Conservation (phyloP, 2,888 invertebrate genomes). For the Lithophane socia region DNA sequence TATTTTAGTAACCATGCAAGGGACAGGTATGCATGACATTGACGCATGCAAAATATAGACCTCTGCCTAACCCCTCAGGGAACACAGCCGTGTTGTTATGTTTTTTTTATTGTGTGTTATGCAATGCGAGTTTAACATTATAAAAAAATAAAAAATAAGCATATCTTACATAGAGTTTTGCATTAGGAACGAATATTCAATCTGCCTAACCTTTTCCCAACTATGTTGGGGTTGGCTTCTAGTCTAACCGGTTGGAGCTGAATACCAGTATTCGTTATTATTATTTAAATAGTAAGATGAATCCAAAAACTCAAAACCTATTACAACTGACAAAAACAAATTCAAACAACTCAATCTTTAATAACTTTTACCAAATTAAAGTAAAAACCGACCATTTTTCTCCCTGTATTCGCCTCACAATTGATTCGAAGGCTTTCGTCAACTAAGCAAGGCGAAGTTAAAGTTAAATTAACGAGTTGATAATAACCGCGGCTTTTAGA, state of each 20-base stretch:
- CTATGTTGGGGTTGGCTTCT: no score
- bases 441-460: slow-evolving; percentile 62
- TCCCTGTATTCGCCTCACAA: slow-evolving; percentile 49
- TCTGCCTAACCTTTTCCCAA: no score
- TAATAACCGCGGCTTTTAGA: slow-evolving; percentile 64
- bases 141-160: no score
- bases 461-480: slow-evolving; percentile 72
- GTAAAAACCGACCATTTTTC: slow-evolving; percentile 34
- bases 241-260: no score
- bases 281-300: neutral
- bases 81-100: no score
- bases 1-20: no score
- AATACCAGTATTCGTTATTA: neutral
- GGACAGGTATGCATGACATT: no score
- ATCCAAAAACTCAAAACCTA: neutral
- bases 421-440: slow-evolving; percentile 64
- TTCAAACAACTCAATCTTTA: slow-evolving; percentile 40
- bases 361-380: slow-evolving; percentile 25
- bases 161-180: neutral
- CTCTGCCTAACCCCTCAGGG: no score
- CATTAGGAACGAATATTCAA: neutral
- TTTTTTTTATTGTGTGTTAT: no score
- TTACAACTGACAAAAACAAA: slow-evolving; percentile 17
- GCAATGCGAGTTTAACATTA: no score
- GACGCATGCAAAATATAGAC: no score